A percentile compares a stretch with the other conserved stretches of the same genome.
Evolutionary conservation across 2,797 vertebrate species (phyloP).

Genomic region (Pangasius mekongensis): DNA sequence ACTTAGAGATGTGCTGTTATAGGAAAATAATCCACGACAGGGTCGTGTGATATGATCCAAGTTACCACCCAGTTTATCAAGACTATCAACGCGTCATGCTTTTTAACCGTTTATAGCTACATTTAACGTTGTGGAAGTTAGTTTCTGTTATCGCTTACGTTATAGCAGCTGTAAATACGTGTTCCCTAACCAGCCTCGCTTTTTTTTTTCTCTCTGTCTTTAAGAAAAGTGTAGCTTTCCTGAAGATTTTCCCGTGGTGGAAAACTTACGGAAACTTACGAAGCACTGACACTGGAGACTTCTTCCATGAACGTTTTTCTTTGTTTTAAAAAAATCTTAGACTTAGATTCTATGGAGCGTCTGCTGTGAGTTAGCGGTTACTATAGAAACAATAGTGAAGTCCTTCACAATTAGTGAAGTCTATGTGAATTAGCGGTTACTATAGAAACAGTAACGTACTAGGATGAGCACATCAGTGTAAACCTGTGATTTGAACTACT

Average conservation of each 20-base stretch:
- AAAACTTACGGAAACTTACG: neutral
- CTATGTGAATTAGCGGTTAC: neutral
- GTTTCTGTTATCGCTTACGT: too few species aligned
- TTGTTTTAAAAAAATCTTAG: neutral
- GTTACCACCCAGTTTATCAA: neutral
- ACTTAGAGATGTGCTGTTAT: neutral
- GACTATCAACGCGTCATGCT: neutral
- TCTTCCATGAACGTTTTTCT: neutral
- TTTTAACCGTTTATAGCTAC: neutral
- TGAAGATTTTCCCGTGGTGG: too few species aligned
- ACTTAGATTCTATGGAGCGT: neutral
- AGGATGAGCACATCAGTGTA: neutral
- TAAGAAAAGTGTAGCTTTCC: neutral
- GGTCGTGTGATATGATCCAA: neutral
- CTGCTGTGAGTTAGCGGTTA: neutral
- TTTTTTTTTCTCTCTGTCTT: neutral
- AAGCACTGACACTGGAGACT: neutral
- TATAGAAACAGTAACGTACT: neutral
- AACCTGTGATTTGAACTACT: neutral
- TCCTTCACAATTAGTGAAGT: neutral
- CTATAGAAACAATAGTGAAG: too few species aligned
- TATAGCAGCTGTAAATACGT: neutral
- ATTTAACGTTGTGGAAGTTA: neutral
- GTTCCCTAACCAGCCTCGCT: neutral
- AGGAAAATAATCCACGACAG: neutral